Conservation (phyloP, 35 echinoderm and acorn worm species). For the Strongylocentrotus purpuratus region DNA sequence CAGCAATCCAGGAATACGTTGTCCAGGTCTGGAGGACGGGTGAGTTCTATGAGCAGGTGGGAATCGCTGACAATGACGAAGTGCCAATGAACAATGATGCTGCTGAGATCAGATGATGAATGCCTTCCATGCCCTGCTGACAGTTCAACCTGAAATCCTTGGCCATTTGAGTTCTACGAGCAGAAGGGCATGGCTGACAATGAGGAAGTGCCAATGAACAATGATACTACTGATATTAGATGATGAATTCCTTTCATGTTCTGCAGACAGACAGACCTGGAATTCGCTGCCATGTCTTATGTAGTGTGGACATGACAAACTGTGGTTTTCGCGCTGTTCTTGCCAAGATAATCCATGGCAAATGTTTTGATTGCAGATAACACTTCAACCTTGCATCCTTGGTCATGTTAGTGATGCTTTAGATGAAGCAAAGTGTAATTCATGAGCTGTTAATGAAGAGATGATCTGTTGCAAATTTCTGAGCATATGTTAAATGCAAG, state of each 20-base stretch:
- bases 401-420: no score
- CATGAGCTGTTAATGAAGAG: no score
- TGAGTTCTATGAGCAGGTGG: slow-evolving; percentile 91
- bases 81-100: slow-evolving; percentile 15
- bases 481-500: no score
- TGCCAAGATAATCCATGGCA: no score
- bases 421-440: no score
- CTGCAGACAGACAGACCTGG: not conserved
- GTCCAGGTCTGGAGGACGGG: slow-evolving; percentile 82
- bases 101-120: not conserved
- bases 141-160: not conserved
- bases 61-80: slow-evolving; percentile 71
- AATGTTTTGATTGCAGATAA: no score
- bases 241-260: not conserved
- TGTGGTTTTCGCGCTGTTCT: no score
- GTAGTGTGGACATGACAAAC: no score
- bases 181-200: not conserved
- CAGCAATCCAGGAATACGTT: slow-evolving; percentile 48
- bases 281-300: not conserved
- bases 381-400: no score
- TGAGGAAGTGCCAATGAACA: not conserved
- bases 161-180: not conserved
- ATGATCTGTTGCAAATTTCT: no score
- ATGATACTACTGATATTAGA: not conserved
- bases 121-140: not conserved